phyloP scores from a whole-genome alignment of 2,113 vertebrate genomes.

The Amblyopsis rosae region DNA sequence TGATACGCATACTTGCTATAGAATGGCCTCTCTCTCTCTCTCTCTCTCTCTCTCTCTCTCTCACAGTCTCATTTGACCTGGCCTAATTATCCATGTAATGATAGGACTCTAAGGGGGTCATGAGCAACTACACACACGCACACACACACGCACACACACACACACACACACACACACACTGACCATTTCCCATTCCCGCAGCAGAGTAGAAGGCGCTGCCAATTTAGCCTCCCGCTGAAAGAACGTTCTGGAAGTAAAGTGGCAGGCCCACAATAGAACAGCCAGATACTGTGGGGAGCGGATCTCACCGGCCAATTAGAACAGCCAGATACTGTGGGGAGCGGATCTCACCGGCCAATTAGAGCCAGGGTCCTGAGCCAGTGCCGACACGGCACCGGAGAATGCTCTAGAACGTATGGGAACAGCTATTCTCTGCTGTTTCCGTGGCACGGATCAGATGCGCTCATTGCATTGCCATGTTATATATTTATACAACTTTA shows the following conservation, averaged over 20 bases:
- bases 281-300: background rate
- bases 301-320: slow-evolving; percentile 33
- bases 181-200: slow-evolving; percentile 42
- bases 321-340: background rate
- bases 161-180: slow-evolving; percentile 2
- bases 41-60: background rate
- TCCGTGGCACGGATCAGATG: too few species aligned
- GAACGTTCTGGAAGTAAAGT: slow-evolving; percentile 13
- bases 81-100: slow-evolving; percentile 65
- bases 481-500: slow-evolving; percentile 9
- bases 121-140: slow-evolving; percentile 1
- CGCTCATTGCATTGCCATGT: too few species aligned
- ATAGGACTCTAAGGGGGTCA: slow-evolving; percentile 49
- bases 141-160: background rate
- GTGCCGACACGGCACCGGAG: background rate
- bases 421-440: slow-evolving; percentile 18
- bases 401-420: slow-evolving; percentile 23
- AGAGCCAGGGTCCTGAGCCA: background rate
- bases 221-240: slow-evolving; percentile 38
- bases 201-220: slow-evolving; percentile 20
- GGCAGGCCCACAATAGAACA: background rate
- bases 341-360: slow-evolving; percentile 30
- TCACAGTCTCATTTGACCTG: slow-evolving; percentile 22
- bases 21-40: background rate
- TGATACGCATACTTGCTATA: background rate